Evolutionary conservation across 2,888 invertebrate species (phyloP), one percentile per base, ranked within the genome.

Genomic region (Aspidapion aeneum): DNA sequence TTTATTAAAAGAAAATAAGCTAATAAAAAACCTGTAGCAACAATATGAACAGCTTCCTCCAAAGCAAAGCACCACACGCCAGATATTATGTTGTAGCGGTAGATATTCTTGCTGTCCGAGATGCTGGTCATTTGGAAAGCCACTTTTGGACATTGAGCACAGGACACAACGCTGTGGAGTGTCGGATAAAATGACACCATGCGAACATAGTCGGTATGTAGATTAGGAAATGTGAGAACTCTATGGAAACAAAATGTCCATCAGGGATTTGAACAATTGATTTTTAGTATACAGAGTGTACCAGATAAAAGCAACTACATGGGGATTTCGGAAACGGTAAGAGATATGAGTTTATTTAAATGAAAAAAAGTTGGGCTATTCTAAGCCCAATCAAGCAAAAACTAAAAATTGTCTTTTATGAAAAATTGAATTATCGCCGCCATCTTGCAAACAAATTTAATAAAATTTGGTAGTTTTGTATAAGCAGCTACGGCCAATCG

Each of bases 141-240:
- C 0, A 78, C 74, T 70, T 73, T 74, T 1, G 73, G 72, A 66
- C 78, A 79, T 21, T 74, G 71, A 0, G 80, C 71, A 63, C 79
- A 89, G 0, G 91, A 90, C 16, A 92, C 83, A 56, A 91, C 83
- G 69, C 86, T 84, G 74, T 87, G 85, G 71, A 91, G 80, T 61
- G 84, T 83, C 49, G 83, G 80, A 72, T 88, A 89, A 80, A 84
- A 92, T 62, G 83, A 83, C 55, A 93, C 87, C 76, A 90, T 87
- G 5, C 86, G 84, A 61, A 93, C 69, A 20, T 69, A 73, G 55
- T 76, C 75, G 1, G 70, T 66, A 63, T 76, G 76, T 21, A 74
- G 64, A 22, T 68, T 63, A 7, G 68, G 69, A 9, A 71, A 70
- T 58, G 70, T 68, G 2, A 66, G 55, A 12, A 70, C 66, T 21